Evolutionary conservation across 2,888 invertebrate species (phyloP), one percentile per base, ranked within the genome.

Genomic region (Maniola hyperantus): DNA sequence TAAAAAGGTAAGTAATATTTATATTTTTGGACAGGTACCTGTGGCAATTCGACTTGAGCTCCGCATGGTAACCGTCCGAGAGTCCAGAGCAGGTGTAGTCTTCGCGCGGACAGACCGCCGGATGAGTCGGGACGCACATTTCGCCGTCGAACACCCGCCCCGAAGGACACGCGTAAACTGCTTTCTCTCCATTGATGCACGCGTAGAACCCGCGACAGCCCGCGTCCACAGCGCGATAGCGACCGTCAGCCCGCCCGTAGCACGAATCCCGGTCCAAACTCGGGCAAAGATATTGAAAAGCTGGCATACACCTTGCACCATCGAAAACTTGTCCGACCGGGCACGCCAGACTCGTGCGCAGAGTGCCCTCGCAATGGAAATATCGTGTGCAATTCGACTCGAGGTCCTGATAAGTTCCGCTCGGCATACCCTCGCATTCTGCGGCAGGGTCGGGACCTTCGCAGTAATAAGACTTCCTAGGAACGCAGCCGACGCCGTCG

Each of bases 191-290:
- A 67, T 84, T 84, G 20, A 87, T 85, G 80, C 95, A 95, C 74
- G 91, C 93, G 81, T 92, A 94, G 83, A 94, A 94, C 11, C 93
- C 93, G 57, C 94, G 91, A 76, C 94, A 94, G 2, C 93, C 93
- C 1, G 91, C 87, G 74, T 87, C 89, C 34, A 81, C 78, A 26
- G 89, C 87, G 33, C 90, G 89, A 80, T 94, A 93, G 64, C 93
- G 93, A 0, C 94, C 94, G 75, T 94, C 93, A 10, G 87, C 74
- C 50, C 92, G 91, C 2, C 88, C 87, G 67, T 85, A 85, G 77
- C 94, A 94, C 36, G 93, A 89, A 78, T 93, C 92, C 15, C 82
- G 82, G 72, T 92, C 92, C 66, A 88, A 78, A 69, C 89, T 89
- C 53, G 93, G 93, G 73, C 93, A 93, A 60, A 88, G 77, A 75